A percentile compares a stretch with the other conserved stretches of the same genome.
Conservation (phyloP, 2,888 invertebrate genomes). For the Poecilobothrus nobilitatus region DNA sequence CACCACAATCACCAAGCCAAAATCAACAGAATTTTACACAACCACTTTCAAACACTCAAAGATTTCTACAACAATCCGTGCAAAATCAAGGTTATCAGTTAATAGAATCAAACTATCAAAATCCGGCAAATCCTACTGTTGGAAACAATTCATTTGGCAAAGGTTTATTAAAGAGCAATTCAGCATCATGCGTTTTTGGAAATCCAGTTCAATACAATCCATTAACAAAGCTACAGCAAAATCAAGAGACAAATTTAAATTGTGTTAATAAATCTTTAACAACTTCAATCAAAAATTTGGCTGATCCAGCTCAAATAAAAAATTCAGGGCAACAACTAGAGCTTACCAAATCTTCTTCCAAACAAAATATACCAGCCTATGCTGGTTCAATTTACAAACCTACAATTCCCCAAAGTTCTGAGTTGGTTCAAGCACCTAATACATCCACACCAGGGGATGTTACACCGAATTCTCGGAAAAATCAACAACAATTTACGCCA, state of each 20-base stretch:
- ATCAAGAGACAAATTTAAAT: not conserved
- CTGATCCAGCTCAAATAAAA: not conserved
- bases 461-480: constrained; percentile 8
- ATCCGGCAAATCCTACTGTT: not conserved
- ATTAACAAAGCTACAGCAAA: constrained; percentile 20
- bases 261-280: not conserved
- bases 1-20: not conserved
- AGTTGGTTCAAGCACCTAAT: constrained; percentile 16
- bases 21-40: not conserved
- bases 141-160: constrained; percentile 14
- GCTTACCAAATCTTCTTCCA: constrained; percentile 12
- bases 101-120: not conserved
- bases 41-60: not conserved
- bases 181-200: constrained; percentile 40
- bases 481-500: not conserved
- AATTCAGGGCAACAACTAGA: constrained; percentile 17
- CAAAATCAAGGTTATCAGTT: constrained; percentile 8
- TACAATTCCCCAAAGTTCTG: not conserved
- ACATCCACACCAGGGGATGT: constrained; percentile 14
- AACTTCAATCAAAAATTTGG: not conserved
- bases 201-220: constrained; percentile 26
- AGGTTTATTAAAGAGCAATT: constrained; percentile 39
- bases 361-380: constrained; percentile 14
- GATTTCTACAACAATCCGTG: constrained; percentile 11
- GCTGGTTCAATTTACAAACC: constrained; percentile 9